A percentile compares a stretch with the other conserved stretches of the same genome.
These are phyloP conservation scores for Rambutsinella grinnellia DNA, from an alignment of 2,888 invertebrate genomes.

Conservation along the genomic window DNA sequence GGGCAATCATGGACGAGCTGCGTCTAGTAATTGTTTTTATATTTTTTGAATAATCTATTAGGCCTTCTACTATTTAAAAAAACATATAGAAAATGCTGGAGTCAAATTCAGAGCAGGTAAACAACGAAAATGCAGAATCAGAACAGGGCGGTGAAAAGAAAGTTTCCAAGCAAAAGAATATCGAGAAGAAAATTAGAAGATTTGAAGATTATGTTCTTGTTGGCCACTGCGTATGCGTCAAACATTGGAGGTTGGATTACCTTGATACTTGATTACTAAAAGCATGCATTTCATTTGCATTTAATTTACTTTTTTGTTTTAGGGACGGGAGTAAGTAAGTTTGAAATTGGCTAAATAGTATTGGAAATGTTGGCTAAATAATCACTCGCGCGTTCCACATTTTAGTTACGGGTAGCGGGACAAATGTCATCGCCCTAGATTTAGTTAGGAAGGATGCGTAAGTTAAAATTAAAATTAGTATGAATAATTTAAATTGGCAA, in stretches of 20 bases:
- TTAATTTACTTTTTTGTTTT: neutral
- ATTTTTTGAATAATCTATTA: neutral
- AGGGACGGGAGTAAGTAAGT: constrained; percentile 45
- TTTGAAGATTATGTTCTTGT: constrained; percentile 62
- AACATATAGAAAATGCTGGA: constrained; percentile 56
- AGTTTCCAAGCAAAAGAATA: constrained; percentile 16
- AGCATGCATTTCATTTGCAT: neutral
- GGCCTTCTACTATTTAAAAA: neutral
- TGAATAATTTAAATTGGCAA: neutral
- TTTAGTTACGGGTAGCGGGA: constrained; percentile 62
- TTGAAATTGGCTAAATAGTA: constrained; percentile 31
- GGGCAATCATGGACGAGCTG: constrained; percentile 61
- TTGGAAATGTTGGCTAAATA: too few species aligned
- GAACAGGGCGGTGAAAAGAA: neutral
- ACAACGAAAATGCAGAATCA: neutral
- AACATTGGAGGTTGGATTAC: constrained; percentile 62
- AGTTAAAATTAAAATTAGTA: constrained; percentile 12
- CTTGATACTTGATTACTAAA: neutral
- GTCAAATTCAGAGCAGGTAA: neutral
- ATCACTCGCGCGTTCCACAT: too few species aligned
- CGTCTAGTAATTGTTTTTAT: constrained; percentile 24
- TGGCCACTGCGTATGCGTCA: constrained; percentile 61
- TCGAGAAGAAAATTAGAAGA: constrained; percentile 54
- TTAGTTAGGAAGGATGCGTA: constrained; percentile 64
- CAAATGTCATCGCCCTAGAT: constrained; percentile 61